Conservation (phyloP, 2,888 invertebrate species). For the Tenthredo scrophulariae region DNA sequence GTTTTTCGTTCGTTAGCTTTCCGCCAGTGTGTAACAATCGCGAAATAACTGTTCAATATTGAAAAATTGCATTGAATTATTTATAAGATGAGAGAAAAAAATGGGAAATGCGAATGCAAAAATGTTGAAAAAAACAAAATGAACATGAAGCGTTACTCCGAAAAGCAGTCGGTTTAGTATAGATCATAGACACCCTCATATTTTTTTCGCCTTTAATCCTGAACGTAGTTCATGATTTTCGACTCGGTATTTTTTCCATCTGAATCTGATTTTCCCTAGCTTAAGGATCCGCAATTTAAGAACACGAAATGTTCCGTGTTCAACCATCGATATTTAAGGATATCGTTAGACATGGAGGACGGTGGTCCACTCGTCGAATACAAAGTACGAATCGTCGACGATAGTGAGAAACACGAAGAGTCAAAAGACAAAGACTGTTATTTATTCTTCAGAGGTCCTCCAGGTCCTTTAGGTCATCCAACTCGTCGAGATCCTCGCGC, state of each 20-base stretch:
- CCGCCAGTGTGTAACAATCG: background rate
- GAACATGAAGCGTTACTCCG: background rate
- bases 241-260: background rate
- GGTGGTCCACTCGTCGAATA: constrained; percentile 19
- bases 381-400: background rate
- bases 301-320: background rate
- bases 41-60: background rate
- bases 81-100: too few species aligned
- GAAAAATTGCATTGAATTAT: background rate
- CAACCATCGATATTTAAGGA: constrained; percentile 7
- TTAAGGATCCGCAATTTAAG: background rate
- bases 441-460: constrained; percentile 48
- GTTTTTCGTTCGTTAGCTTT: background rate
- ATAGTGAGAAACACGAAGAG: background rate
- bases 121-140: background rate
- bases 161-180: background rate
- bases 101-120: too few species aligned
- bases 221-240: background rate
- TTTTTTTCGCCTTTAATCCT: background rate
- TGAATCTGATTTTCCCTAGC: background rate
- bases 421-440: constrained; percentile 45
- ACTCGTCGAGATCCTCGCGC: constrained; percentile 46
- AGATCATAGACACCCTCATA: background rate
- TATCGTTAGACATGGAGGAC: constrained; percentile 3
- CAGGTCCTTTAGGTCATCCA: constrained; percentile 51